Conservation (phyloP, 2,113 vertebrate species). For the Lanius ludovicianus region DNA sequence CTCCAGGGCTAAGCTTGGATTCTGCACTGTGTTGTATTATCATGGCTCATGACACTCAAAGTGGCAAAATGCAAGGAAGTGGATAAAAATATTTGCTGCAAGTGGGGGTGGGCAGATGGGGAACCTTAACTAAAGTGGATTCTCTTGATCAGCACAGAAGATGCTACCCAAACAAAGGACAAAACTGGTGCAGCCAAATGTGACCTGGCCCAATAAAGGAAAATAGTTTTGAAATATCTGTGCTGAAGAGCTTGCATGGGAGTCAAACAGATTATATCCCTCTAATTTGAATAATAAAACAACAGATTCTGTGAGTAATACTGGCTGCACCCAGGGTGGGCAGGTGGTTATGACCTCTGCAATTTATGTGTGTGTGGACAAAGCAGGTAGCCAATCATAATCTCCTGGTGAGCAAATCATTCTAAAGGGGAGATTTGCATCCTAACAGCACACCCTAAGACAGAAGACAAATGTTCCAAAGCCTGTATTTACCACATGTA, state of each 20-base stretch:
- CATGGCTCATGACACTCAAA: constrained; percentile 27
- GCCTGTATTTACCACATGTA: constrained; percentile 33
- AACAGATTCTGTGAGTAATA: background rate
- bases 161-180: background rate
- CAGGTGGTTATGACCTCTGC: background rate
- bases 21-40: background rate
- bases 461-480: constrained; percentile 49
- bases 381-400: background rate
- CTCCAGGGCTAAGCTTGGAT: background rate
- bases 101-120: background rate
- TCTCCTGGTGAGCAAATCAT: background rate
- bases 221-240: background rate
- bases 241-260: background rate
- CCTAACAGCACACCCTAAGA: background rate
- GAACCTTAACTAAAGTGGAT: background rate
- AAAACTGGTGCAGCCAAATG: background rate
- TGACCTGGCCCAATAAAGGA: background rate
- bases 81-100: background rate
- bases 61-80: constrained; percentile 41
- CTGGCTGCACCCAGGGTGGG: background rate
- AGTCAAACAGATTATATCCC: background rate
- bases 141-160: background rate
- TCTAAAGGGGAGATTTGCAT: constrained; percentile 38
- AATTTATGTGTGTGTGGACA: background rate
- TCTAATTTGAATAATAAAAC: background rate